Evolutionary conservation across 2,797 vertebrate genomes (phyloP).

Genomic region (Malacoraja senta): DNA sequence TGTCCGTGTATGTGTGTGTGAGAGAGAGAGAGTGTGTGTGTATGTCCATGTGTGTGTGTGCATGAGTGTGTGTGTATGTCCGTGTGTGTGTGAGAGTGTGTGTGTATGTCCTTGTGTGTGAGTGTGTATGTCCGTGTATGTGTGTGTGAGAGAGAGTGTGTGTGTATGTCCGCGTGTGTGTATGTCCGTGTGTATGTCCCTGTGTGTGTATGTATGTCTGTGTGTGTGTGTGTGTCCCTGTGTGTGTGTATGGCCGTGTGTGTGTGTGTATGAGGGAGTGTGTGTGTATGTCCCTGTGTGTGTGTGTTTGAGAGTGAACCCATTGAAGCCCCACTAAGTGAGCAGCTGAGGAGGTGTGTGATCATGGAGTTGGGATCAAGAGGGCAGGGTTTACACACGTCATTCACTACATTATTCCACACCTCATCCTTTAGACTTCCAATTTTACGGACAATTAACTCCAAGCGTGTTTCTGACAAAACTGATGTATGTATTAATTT

Average conservation of each 20-base stretch:
- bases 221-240: background rate
- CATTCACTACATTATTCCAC: conserved; percentile 34
- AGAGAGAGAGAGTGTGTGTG: too few species aligned
- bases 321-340: background rate
- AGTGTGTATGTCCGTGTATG: too few species aligned
- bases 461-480: conserved; percentile 35
- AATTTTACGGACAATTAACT: conserved; percentile 38
- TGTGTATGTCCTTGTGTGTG: background rate
- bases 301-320: background rate
- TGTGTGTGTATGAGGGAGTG: background rate
- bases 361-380: background rate
- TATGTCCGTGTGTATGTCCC: background rate
- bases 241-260: background rate
- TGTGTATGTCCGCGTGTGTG: background rate
- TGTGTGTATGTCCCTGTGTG: background rate
- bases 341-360: background rate
- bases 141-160: too few species aligned
- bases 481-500: conserved; percentile 39
- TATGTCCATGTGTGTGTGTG: too few species aligned
- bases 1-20: too few species aligned
- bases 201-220: background rate
- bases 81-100: too few species aligned
- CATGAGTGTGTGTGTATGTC: too few species aligned
- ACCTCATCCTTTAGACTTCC: conserved; percentile 37
- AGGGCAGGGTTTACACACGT: background rate